These are phyloP conservation scores for Drosophila subpulchrella DNA, from an alignment of 1,140 invertebrate genomes.

Conservation along the genomic window DNA sequence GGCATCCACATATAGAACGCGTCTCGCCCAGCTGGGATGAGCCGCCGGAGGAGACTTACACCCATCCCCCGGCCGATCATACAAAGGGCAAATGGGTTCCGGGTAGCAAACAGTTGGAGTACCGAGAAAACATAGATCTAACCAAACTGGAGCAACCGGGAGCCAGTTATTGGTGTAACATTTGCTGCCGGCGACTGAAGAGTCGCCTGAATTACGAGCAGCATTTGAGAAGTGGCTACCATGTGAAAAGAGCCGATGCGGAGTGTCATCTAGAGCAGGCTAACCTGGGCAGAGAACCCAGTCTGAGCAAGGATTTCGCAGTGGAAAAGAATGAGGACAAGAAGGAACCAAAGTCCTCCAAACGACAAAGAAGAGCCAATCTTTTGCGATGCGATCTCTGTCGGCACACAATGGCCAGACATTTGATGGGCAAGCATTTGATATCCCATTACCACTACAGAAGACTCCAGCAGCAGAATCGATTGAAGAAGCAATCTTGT, in stretches of 20 bases:
- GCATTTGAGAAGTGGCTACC: conserved; percentile 90
- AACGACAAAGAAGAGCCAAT: conserved; percentile 85
- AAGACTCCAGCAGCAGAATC: conserved; percentile 86
- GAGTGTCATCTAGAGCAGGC: conserved; percentile 88
- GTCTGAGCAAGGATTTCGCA: conserved; percentile 39
- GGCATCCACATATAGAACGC: conserved; percentile 59
- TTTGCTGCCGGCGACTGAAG: conserved; percentile 90
- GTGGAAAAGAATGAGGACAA: not conserved
- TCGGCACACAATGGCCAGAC: conserved; percentile 87
- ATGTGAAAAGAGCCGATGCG: conserved; percentile 88
- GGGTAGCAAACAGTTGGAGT: conserved; percentile 85
- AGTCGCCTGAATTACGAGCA: conserved; percentile 90
- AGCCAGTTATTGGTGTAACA: conserved; percentile 89
- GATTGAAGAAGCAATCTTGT: conserved; percentile 23
- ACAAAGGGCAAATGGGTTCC: conserved; percentile 92
- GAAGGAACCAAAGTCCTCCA: not conserved
- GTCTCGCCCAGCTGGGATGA: conserved; percentile 75
- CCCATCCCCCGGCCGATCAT: conserved; percentile 88
- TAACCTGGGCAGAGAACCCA: conserved; percentile 47
- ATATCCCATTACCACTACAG: conserved; percentile 93
- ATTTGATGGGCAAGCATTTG: conserved; percentile 92
- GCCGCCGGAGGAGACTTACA: conserved; percentile 48
- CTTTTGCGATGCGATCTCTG: conserved; percentile 89
- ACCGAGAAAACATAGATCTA: conserved; percentile 85
- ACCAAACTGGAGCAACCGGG: conserved; percentile 85